phyloP scores from a whole-genome alignment of 53 echinoderm and acorn worm species.

The Hippasteria phrygiana region DNA sequence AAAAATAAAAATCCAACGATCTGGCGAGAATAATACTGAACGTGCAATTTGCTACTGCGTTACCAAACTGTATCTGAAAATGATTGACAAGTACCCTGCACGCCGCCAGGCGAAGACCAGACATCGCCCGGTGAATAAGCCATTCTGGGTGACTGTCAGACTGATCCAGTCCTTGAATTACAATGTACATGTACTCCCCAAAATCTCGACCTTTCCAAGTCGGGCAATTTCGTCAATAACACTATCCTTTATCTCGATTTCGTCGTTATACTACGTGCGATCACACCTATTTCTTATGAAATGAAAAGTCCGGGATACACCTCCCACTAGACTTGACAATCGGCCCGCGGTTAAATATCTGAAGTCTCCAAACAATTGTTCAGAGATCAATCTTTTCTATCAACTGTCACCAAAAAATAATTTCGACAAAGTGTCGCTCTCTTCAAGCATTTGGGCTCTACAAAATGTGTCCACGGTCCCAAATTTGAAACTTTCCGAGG shows the following conservation, averaged over 20 bases:
- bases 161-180: background rate
- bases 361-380: background rate
- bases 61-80: no score
- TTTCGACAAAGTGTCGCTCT: no score
- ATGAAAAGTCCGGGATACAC: conserved; percentile 10
- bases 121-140: conserved; percentile 18
- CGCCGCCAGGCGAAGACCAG: background rate
- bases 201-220: background rate
- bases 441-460: no score
- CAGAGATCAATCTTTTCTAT: no score
- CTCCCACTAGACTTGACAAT: background rate
- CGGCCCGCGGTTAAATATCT: background rate
- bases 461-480: no score
- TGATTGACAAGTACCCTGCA: no score
- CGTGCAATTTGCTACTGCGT: no score
- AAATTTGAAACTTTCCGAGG: no score
- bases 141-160: conserved; percentile 7
- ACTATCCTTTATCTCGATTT: background rate
- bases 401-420: no score
- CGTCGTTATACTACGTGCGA: background rate
- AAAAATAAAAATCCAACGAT: no score
- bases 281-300: conserved; percentile 33
- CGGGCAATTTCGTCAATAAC: conserved; percentile 6
- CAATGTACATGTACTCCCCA: no score
- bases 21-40: no score